Evolutionary conservation across 2,888 invertebrate species (phyloP).

Genomic region (Archaeoteleia sp.): DNA sequence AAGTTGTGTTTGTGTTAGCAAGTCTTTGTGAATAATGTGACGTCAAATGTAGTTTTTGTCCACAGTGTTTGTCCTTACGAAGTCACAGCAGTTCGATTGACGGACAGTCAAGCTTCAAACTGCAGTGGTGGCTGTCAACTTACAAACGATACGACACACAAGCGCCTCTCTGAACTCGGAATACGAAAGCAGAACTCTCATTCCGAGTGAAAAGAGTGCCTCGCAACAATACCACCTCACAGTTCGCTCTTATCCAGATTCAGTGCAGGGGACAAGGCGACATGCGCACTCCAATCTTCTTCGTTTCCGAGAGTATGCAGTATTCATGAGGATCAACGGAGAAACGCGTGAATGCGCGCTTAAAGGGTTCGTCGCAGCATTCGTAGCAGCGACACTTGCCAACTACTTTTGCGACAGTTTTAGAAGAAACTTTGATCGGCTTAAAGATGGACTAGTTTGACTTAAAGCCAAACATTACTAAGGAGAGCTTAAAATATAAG

Average conservation of each 20-base stretch:
- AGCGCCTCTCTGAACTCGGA: slow-evolving; percentile 54
- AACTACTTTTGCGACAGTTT: slow-evolving; percentile 46
- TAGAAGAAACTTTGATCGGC: slow-evolving; percentile 28
- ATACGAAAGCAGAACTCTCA: slow-evolving; percentile 47
- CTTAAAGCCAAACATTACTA: no score
- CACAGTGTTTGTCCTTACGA: slow-evolving; percentile 52
- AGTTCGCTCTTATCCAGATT: slow-evolving; percentile 42
- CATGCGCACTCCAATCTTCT: slow-evolving; percentile 57
- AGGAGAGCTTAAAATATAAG: no score
- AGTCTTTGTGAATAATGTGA: slow-evolving; percentile 60
- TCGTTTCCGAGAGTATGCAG: slow-evolving; percentile 58
- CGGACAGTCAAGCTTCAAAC: slow-evolving; percentile 60
- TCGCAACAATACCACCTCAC: slow-evolving; percentile 37
- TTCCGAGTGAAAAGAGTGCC: slow-evolving; percentile 17
- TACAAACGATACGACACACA: slow-evolving; percentile 71
- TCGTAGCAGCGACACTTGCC: slow-evolving; percentile 61
- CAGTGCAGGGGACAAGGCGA: slow-evolving; percentile 30
- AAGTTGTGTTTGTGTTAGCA: slow-evolving; percentile 9
- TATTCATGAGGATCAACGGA: slow-evolving; percentile 64
- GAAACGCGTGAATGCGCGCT: slow-evolving; percentile 60
- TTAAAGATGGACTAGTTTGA: no score
- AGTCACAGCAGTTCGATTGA: slow-evolving; percentile 58
- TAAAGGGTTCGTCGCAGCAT: slow-evolving; percentile 60
- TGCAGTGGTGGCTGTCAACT: slow-evolving; percentile 68
- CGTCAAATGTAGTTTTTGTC: slow-evolving; percentile 62